These are phyloP conservation scores for Odobenus rosmarus DNA, from an alignment of 2,113 vertebrate genomes.

Conservation along the genomic window DNA sequence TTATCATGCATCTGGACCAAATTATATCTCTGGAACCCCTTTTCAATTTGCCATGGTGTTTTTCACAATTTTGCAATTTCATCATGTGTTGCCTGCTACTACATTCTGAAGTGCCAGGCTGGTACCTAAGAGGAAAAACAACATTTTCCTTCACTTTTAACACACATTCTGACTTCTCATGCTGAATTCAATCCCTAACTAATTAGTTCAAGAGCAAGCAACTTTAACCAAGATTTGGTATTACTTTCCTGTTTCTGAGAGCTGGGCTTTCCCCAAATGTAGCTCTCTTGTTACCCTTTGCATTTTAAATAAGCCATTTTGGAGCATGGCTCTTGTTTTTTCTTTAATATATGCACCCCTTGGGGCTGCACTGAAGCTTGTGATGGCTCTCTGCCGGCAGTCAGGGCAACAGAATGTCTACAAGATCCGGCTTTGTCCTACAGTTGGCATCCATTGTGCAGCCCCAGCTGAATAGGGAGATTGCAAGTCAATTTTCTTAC, in stretches of 20 bases:
- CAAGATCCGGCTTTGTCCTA: conserved; percentile 26
- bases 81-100: conserved; percentile 39
- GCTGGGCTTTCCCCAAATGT: conserved; percentile 58
- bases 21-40: conserved; percentile 53
- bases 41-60: conserved; percentile 35
- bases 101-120: conserved; percentile 51
- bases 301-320: conserved; percentile 77
- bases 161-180: conserved; percentile 65
- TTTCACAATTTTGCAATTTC: conserved; percentile 57
- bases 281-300: conserved; percentile 75
- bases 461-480: not conserved
- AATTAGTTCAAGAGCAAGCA: conserved; percentile 78
- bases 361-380: conserved; percentile 61
- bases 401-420: conserved; percentile 47
- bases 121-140: conserved; percentile 69
- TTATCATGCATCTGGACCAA: conserved; percentile 64
- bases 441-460: not conserved
- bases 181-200: conserved; percentile 68
- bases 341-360: conserved; percentile 75
- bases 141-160: conserved; percentile 71
- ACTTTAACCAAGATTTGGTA: conserved; percentile 71
- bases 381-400: conserved; percentile 67
- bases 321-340: conserved; percentile 65
- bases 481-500: conserved; percentile 49
- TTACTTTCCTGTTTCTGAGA: conserved; percentile 76